Conservation (phyloP, 2,888 invertebrate genomes). For the Cheilosia pagana region DNA sequence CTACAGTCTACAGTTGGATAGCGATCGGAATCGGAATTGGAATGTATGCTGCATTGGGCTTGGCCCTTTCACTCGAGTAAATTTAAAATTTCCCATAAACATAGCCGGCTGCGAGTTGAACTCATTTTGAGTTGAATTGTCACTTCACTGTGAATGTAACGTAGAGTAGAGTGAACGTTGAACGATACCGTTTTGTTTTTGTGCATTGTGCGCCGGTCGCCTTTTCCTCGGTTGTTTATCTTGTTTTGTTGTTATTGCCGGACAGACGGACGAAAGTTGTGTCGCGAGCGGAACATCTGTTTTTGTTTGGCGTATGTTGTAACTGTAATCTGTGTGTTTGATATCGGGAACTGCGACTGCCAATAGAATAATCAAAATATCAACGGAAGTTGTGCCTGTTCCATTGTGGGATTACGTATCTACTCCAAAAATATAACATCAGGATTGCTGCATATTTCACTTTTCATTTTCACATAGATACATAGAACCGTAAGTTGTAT, state of each 20-base stretch:
- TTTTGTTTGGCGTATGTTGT: constrained; percentile 45
- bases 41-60: neutral
- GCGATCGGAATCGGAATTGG: neutral
- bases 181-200: constrained; percentile 54
- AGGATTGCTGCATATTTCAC: constrained; percentile 21
- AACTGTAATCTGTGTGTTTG: constrained; percentile 38
- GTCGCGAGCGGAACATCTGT: constrained; percentile 43
- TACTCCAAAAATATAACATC: constrained; percentile 10
- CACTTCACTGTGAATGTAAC: neutral
- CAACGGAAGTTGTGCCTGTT: constrained; percentile 40
- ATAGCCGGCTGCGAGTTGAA: constrained; percentile 24
- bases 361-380: constrained; percentile 5
- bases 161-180: too few relatives aligned
- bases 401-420: constrained; percentile 11
- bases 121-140: constrained; percentile 43
- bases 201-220: constrained; percentile 30
- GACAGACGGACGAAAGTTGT: constrained; percentile 19
- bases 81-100: neutral
- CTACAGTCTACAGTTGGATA: too few relatives aligned
- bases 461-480: too few relatives aligned
- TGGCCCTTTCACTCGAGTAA: constrained; percentile 13
- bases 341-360: constrained; percentile 18
- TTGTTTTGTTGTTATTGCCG: constrained; percentile 47
- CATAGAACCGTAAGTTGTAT: neutral
- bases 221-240: constrained; percentile 29